Base-by-base conservation (phyloP, 2,888 invertebrate species). In the Shargacucullia verbasci region DNA sequence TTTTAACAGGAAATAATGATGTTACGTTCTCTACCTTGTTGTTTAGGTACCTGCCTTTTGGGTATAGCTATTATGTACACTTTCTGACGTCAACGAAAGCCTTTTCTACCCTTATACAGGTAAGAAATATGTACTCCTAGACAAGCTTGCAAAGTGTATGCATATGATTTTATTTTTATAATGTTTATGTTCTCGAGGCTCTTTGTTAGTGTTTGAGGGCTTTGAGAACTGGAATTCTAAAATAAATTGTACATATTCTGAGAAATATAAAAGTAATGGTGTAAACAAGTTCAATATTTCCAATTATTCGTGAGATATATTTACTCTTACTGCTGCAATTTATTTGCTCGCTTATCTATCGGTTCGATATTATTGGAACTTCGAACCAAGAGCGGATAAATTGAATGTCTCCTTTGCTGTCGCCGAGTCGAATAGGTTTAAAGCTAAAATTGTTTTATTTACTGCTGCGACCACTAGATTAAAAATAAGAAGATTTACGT, bases 1-100 rank as follows among this genome's bases (percentile, higher is more conserved):
- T 85, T 87, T 87, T 84, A 85, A 86, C 80, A 83, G 78, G 74
- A 81, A 81, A 84, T 87, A 87, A 90, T 86, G 83, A 81, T 83
- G 84, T 85, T 84, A 82, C 78, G 60, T 78, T 73, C 70, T 52
- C 61, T 48, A 58, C 48, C 44, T 60, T 49, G 41, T 58, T 56
- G 52, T 55, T 58, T 57, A 35, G 46, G 47, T 69, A 72, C 69
- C 73, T 78, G 72, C 70, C 70, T 73, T 76, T 53, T 35, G 46
- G 55, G 48, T 53, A 41, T 48, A 59, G 44, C 38, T 59, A 73
- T 73, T 58, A 62, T 54, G 47, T 43, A 31, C 48, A 56, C 40
- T 61, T 60, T 49, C 59, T 41, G 40, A 57, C 55, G 63, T 63
- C 33, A 43, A 49, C 33, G 15, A 57, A 66, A 49, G 49, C 40